These are phyloP conservation scores for Erythrocercus mccallii DNA, from an alignment of 2,113 vertebrate species.

Conservation along the genomic window DNA sequence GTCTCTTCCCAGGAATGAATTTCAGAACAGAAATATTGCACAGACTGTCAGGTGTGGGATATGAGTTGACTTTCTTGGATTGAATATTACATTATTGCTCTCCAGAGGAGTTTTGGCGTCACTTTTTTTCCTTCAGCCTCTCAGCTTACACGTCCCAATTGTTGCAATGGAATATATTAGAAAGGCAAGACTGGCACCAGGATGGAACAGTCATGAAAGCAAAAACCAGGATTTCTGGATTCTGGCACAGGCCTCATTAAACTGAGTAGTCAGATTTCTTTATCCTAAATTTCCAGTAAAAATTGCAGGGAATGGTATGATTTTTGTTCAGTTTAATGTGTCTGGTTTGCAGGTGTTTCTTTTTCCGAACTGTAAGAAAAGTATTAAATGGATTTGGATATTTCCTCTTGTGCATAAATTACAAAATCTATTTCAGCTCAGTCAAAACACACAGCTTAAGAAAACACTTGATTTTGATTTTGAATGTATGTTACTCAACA, in stretches of 20 bases:
- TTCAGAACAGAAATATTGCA: neutral
- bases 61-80: neutral
- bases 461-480: constrained; percentile 60
- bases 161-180: neutral
- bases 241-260: neutral
- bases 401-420: constrained; percentile 29
- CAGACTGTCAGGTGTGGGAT: neutral
- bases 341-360: neutral
- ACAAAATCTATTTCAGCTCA: constrained; percentile 29
- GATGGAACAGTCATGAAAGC: neutral
- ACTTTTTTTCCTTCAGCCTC: neutral
- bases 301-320: neutral
- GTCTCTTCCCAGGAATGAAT: neutral
- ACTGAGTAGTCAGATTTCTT: neutral
- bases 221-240: neutral
- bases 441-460: constrained; percentile 38
- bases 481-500: constrained; percentile 57
- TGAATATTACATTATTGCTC: neutral
- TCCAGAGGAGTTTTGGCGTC: neutral
- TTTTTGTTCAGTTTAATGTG: neutral
- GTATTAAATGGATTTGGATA: neutral
- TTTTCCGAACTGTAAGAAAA: neutral
- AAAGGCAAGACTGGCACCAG: neutral
- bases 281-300: neutral
- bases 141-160: neutral